Evolutionary conservation across 2,113 vertebrate genomes (phyloP).

Genomic region (Suncus etruscus): DNA sequence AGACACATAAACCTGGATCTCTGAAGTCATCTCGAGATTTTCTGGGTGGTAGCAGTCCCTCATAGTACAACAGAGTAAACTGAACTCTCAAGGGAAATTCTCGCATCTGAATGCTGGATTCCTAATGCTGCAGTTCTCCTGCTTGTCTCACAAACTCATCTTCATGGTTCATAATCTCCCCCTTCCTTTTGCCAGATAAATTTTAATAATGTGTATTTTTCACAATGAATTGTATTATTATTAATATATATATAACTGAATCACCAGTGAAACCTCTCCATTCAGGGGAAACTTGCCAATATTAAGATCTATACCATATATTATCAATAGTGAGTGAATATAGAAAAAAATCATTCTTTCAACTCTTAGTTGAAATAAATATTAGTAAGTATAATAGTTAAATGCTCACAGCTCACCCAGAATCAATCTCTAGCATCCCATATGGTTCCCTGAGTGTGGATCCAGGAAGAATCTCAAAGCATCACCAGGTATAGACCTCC

Average conservation of each 20-base stretch:
- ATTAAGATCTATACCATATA: not conserved
- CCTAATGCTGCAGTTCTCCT: not conserved
- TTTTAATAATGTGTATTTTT: not conserved
- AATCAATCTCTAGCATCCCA: too few species aligned
- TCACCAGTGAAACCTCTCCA: not conserved
- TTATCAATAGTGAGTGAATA: not conserved
- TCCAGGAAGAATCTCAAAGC: too few species aligned
- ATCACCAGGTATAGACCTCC: too few species aligned
- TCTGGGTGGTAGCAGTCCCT: not conserved
- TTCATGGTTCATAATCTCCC: not conserved
- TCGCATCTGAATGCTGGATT: not conserved
- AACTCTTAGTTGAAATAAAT: not conserved
- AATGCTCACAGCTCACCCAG: too few species aligned
- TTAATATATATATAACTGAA: not conserved
- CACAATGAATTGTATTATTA: not conserved
- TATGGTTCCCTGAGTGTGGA: too few species aligned
- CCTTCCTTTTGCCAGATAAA: not conserved
- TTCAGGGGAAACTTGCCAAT: not conserved
- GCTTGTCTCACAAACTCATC: not conserved
- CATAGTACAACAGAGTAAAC: too few species aligned
- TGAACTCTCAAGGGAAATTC: too few species aligned
- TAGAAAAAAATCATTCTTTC: constrained; percentile 15
- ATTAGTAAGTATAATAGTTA: not conserved
- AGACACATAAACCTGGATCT: not conserved
- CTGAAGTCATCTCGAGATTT: not conserved